These are phyloP conservation scores for Drosophila tani DNA, from an alignment of 1,140 invertebrate species.

Conservation along the genomic window DNA sequence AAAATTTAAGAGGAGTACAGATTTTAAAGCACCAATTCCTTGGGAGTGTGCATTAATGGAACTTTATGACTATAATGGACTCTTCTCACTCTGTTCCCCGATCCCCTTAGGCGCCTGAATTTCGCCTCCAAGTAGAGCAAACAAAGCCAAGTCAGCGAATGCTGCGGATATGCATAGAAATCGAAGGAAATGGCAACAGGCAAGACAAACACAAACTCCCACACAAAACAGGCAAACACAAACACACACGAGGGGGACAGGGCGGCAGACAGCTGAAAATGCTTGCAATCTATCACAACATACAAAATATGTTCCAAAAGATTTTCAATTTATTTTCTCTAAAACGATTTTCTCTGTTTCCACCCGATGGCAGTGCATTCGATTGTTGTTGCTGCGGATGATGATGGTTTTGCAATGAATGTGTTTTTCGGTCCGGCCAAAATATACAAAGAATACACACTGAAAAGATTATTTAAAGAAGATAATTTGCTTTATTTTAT, in stretches of 20 bases:
- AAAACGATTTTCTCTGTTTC: constrained; percentile 67
- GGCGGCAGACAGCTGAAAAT: constrained; percentile 40
- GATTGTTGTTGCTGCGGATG: constrained; percentile 21
- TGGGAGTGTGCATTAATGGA: not conserved
- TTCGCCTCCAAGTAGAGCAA: constrained; percentile 24
- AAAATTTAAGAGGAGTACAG: not conserved
- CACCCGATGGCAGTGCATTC: constrained; percentile 32
- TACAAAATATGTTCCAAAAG: constrained; percentile 73
- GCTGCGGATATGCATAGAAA: constrained; percentile 66
- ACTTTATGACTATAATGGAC: not conserved
- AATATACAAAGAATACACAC: constrained; percentile 1
- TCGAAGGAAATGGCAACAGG: constrained; percentile 58
- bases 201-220: constrained; percentile 43
- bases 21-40: not conserved
- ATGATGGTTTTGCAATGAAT: constrained; percentile 61
- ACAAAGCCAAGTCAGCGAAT: constrained; percentile 56
- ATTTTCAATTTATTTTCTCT: constrained; percentile 81
- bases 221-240: constrained; percentile 19
- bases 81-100: not conserved
- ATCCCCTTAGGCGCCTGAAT: not conserved
- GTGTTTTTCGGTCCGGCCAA: not conserved
- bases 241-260: constrained; percentile 35
- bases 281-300: constrained; percentile 68
- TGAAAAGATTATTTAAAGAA: not conserved
- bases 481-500: not conserved